These are phyloP conservation scores for Diplosoma virens DNA, from an alignment of 23 tunicate genomes.

Conservation along the genomic window DNA sequence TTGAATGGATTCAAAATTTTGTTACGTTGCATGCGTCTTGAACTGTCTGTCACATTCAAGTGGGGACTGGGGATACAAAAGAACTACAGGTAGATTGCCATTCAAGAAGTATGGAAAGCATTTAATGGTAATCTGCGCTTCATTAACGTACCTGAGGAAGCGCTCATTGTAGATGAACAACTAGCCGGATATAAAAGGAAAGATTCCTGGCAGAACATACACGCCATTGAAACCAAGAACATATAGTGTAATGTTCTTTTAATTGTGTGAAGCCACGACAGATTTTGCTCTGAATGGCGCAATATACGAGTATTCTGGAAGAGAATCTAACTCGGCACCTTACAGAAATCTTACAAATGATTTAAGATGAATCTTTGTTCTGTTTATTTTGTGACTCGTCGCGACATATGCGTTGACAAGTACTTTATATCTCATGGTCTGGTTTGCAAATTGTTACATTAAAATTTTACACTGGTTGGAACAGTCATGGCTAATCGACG, in stretches of 20 bases:
- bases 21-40: too few relatives aligned
- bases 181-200: not conserved
- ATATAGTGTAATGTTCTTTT: not conserved
- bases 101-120: not conserved
- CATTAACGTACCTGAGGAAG: not conserved
- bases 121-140: too few relatives aligned
- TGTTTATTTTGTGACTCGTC: not conserved
- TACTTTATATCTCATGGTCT: not conserved
- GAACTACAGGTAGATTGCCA: not conserved
- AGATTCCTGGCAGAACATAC: not conserved
- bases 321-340: not conserved
- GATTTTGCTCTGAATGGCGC: not conserved
- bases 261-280: too few relatives aligned
- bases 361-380: not conserved
- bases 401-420: not conserved
- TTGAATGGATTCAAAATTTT: not conserved
- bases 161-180: not conserved
- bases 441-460: too few relatives aligned
- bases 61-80: not conserved
- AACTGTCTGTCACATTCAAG: not conserved
- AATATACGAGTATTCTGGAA: not conserved
- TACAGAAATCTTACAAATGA: not conserved
- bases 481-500: not conserved
- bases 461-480: not conserved
- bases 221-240: not conserved